phyloP scores from a whole-genome alignment of 2,888 invertebrate genomes.

The Apamea sordens region DNA sequence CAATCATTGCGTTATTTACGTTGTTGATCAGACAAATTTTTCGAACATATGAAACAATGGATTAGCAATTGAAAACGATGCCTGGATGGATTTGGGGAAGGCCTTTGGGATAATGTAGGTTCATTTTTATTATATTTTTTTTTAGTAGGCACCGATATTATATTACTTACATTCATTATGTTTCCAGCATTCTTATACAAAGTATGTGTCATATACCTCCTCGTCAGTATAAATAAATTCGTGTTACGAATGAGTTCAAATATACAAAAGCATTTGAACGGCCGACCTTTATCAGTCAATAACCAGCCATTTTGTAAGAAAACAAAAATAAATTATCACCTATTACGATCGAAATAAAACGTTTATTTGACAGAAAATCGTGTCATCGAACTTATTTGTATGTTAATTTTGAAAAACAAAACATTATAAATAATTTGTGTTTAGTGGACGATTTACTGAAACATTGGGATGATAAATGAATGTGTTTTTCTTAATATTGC shows the following conservation, averaged over 20 bases:
- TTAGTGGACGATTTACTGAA: neutral
- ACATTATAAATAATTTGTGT: neutral
- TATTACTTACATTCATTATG: neutral
- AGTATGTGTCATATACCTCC: conserved; percentile 16
- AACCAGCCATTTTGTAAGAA: conserved; percentile 26
- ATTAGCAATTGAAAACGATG: neutral
- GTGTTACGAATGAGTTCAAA: conserved; percentile 30
- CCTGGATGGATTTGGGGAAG: neutral
- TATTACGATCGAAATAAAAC: conserved; percentile 20
- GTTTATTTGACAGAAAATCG: conserved; percentile 30
- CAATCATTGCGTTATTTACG: no score
- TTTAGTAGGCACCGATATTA: neutral
- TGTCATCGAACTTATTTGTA: conserved; percentile 32
- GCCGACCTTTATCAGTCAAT: conserved; percentile 46
- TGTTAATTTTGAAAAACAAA: conserved; percentile 18
- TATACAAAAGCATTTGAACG: conserved; percentile 41
- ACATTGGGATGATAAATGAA: neutral
- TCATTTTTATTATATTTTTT: neutral
- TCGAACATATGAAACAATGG: no score
- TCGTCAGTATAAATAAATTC: conserved; percentile 30
- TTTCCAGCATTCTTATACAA: conserved; percentile 19
- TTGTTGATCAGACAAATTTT: no score
- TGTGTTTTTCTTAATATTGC: neutral
- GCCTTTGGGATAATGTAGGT: neutral
- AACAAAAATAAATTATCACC: conserved; percentile 20